Conservation (phyloP, 2,888 invertebrate species). For the Drosophila emarginata region DNA sequence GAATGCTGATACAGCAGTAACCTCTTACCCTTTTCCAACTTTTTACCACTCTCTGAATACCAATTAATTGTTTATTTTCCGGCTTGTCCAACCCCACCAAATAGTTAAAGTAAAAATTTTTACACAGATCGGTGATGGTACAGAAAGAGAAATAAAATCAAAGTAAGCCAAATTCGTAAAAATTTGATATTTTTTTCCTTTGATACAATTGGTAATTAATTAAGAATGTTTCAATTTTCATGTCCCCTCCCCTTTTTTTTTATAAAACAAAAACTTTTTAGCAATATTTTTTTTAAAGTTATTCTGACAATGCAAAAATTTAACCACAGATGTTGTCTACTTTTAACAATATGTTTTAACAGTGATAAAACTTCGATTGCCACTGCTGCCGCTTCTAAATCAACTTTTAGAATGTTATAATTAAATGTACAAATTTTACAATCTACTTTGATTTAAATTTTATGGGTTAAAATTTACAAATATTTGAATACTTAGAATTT, state of each 20-base stretch:
- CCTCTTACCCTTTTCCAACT: constrained; percentile 3
- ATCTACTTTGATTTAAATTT: too few relatives aligned
- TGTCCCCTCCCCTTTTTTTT: not conserved
- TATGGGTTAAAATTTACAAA: too few relatives aligned
- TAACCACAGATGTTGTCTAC: not conserved
- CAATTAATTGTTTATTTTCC: constrained; percentile 57
- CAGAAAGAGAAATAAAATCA: not conserved
- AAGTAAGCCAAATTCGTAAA: constrained; percentile 7
- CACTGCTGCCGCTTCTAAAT: too few relatives aligned
- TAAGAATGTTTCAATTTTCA: constrained; percentile 4
- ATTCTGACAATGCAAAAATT: not conserved
- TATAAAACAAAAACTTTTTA: not conserved
- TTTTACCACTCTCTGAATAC: not conserved
- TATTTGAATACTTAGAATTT: too few relatives aligned
- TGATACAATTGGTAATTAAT: constrained; percentile 13
- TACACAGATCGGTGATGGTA: constrained; percentile 22
- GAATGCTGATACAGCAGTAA: constrained; percentile 62
- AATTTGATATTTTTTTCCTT: not conserved
- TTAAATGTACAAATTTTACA: too few relatives aligned
- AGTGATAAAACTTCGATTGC: too few relatives aligned
- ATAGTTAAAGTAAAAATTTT: constrained; percentile 58
- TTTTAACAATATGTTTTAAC: too few relatives aligned
- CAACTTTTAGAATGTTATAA: too few relatives aligned
- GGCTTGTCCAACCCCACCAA: constrained; percentile 13
- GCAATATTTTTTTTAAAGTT: not conserved